These are phyloP conservation scores for Eretmochelys imbricata DNA, from an alignment of 2,113 vertebrate genomes.

Conservation along the genomic window DNA sequence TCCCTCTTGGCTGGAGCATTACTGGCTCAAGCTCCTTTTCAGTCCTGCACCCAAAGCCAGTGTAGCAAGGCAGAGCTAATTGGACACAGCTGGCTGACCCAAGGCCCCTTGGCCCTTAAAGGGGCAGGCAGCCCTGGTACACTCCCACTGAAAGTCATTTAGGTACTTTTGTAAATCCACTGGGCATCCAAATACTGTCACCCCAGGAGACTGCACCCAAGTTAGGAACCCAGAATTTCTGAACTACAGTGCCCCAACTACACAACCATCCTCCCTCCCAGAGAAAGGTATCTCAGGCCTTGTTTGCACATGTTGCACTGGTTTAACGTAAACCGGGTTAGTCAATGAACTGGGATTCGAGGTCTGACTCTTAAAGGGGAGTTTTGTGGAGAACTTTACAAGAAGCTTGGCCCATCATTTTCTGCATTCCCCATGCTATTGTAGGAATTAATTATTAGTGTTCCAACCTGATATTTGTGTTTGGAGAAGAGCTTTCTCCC, in stretches of 20 bases:
- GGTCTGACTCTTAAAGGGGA: neutral
- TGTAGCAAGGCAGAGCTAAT: neutral
- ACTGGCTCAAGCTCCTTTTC: neutral
- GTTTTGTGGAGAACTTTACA: neutral
- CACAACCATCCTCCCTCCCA: neutral
- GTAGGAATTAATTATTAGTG: neutral
- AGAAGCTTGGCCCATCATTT: neutral
- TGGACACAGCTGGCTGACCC: neutral
- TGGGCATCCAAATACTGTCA: neutral
- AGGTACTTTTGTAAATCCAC: neutral
- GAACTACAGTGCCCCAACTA: neutral
- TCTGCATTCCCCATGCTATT: neutral
- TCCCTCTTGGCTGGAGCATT: neutral
- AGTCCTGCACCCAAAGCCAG: neutral
- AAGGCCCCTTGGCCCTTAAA: neutral
- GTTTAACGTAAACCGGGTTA: neutral
- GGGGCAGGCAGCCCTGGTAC: neutral
- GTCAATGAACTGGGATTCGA: neutral
- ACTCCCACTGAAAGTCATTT: neutral
- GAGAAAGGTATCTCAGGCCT: neutral
- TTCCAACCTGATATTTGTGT: neutral
- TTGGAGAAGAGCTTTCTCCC: neutral
- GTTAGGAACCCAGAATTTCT: neutral
- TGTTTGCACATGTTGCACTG: neutral
- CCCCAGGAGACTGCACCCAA: neutral